phyloP scores from a whole-genome alignment of 2,113 vertebrate genomes.

The Myiopsitta monachus region DNA sequence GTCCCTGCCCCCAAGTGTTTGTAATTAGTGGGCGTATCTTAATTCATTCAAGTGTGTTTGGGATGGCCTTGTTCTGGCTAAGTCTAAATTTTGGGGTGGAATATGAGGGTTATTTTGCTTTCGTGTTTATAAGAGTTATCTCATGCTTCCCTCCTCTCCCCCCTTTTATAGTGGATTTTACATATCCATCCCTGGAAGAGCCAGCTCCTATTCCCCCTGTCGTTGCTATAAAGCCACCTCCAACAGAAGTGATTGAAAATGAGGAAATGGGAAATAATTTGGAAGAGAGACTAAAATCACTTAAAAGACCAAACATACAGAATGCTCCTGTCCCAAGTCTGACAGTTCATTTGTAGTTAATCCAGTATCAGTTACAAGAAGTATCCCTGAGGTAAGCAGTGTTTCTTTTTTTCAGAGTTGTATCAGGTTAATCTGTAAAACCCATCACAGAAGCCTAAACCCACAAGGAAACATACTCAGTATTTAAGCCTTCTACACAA shows the following conservation, averaged over 20 bases:
- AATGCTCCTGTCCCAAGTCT: conserved; percentile 55
- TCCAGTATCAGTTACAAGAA: conserved; percentile 70
- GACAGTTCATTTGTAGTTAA: conserved; percentile 56
- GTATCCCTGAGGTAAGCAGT: conserved; percentile 84
- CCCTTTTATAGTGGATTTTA: conserved; percentile 87
- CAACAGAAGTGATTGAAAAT: conserved; percentile 69
- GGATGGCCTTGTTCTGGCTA: not conserved
- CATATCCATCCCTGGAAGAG: conserved; percentile 93
- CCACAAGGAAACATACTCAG: not conserved
- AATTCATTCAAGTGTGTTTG: not conserved
- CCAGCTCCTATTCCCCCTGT: conserved; percentile 69
- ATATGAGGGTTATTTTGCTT: not conserved
- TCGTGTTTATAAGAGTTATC: not conserved
- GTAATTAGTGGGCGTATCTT: not conserved
- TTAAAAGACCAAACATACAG: conserved; percentile 23
- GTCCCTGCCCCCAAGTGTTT: not conserved
- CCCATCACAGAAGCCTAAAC: not conserved
- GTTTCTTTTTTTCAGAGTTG: not conserved
- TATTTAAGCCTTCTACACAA: not conserved
- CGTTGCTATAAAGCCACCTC: conserved; percentile 53
- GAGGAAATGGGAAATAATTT: conserved; percentile 50
- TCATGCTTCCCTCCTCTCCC: not conserved
- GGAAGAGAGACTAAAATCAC: conserved; percentile 66
- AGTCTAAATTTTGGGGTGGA: not conserved
- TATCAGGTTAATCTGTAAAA: not conserved